Percentiles rank a stretch among this genome's conserved stretches.
Conservation (phyloP, 2,113 vertebrate species). For the Bos indicus region DNA sequence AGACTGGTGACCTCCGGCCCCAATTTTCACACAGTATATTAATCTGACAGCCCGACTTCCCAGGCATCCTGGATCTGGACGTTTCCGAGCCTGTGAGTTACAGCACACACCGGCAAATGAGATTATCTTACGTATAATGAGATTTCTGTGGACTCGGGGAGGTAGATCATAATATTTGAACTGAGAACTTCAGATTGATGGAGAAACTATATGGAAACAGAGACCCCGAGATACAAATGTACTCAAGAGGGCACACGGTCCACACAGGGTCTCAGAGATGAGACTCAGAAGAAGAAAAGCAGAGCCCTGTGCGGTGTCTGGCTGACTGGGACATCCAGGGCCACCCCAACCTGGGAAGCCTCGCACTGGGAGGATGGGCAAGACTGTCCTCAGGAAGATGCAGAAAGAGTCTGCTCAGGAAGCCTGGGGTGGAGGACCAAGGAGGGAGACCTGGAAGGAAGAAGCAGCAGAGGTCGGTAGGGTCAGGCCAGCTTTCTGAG, state of each 20-base stretch:
- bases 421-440: too few relatives aligned
- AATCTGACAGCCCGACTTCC: slow-evolving; percentile 80
- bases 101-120: slow-evolving; percentile 41
- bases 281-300: neutral
- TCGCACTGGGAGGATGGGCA: fast-evolving
- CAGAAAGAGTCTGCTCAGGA: neutral
- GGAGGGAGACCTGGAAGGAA: neutral
- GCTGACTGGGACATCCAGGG: neutral
- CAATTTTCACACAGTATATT: slow-evolving; percentile 86
- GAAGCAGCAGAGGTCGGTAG: neutral
- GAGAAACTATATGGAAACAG: neutral
- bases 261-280: neutral
- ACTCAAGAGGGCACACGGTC: neutral
- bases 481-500: neutral
- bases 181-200: slow-evolving; percentile 21
- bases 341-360: neutral
- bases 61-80: slow-evolving; percentile 50
- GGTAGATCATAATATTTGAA: slow-evolving; percentile 54
- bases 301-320: neutral
- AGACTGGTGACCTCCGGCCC: slow-evolving; percentile 84
- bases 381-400: neutral
- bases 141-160: slow-evolving; percentile 49
- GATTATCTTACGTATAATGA: slow-evolving; percentile 63
- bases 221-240: neutral
- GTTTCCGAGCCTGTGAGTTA: slow-evolving; percentile 60